These are phyloP conservation scores for Rotaria socialis DNA, from an alignment of 2,888 invertebrate genomes.

Conservation along the genomic window DNA sequence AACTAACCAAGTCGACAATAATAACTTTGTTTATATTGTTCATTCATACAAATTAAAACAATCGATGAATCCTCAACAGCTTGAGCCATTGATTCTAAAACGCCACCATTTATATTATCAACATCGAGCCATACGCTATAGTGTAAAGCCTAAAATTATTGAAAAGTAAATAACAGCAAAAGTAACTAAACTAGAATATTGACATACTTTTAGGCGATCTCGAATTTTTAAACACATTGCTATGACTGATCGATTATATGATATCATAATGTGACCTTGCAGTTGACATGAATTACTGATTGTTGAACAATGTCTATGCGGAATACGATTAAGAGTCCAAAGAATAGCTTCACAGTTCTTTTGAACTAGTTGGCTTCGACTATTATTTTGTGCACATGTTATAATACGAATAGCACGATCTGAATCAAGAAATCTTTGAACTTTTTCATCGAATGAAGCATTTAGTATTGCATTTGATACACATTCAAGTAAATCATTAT, in stretches of 20 bases:
- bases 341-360: constrained; percentile 33
- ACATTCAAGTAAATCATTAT: constrained; percentile 13
- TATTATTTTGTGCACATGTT: background rate
- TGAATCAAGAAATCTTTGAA: background rate
- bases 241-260: background rate
- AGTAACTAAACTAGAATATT: background rate
- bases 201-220: background rate
- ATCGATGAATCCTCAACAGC: constrained; percentile 4
- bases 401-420: constrained; percentile 10
- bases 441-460: constrained; percentile 29
- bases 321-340: constrained; percentile 1
- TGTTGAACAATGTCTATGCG: background rate
- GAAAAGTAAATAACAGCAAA: background rate
- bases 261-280: constrained; percentile 20
- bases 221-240: constrained; percentile 34
- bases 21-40: constrained; percentile 38
- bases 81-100: constrained; percentile 37
- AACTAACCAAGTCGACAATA: constrained; percentile 33
- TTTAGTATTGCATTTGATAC: constrained; percentile 31
- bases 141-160: constrained; percentile 11
- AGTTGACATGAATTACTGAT: background rate
- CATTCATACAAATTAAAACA: constrained; percentile 37
- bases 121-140: constrained; percentile 36
- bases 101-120: constrained; percentile 20
- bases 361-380: background rate